Conservation (phyloP, 2,113 vertebrate species). For the Acanthisitta chloris region DNA sequence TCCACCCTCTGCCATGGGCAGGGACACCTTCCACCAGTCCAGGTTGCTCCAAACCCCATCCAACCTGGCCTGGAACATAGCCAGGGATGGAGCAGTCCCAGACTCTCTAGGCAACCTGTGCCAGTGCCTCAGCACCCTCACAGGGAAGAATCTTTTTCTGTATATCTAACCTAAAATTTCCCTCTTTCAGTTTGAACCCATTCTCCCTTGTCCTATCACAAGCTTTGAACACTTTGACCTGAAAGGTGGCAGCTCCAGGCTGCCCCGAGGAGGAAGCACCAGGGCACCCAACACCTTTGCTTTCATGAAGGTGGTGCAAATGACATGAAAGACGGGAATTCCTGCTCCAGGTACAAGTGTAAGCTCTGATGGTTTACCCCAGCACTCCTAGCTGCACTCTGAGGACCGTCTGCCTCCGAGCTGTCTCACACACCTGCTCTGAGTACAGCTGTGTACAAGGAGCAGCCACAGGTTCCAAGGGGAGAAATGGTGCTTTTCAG, state of each 20-base stretch:
- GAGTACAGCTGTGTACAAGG: conserved; percentile 31
- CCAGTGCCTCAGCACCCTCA: fast-evolving
- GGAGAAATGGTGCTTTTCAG: neutral
- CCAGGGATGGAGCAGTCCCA: neutral
- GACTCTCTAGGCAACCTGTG: neutral
- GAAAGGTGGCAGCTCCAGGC: neutral
- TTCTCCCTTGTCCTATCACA: neutral
- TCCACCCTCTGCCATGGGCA: neutral
- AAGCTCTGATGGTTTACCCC: neutral
- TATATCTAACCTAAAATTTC: neutral
- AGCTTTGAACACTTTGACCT: neutral
- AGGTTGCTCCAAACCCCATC: neutral
- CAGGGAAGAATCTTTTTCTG: neutral
- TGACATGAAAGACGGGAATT: neutral
- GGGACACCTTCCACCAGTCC: neutral
- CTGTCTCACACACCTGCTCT: conserved; percentile 35
- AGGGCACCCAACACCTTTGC: neutral
- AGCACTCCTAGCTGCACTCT: neutral
- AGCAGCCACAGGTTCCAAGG: conserved; percentile 58
- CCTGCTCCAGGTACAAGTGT: neutral
- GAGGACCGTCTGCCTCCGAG: neutral
- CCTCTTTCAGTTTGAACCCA: neutral
- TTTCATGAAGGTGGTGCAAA: neutral
- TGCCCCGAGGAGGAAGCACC: neutral
- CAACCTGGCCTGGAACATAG: fast-evolving